These are phyloP conservation scores for Aegotheles bennettii DNA, from an alignment of 2,113 vertebrate genomes.

Conservation along the genomic window DNA sequence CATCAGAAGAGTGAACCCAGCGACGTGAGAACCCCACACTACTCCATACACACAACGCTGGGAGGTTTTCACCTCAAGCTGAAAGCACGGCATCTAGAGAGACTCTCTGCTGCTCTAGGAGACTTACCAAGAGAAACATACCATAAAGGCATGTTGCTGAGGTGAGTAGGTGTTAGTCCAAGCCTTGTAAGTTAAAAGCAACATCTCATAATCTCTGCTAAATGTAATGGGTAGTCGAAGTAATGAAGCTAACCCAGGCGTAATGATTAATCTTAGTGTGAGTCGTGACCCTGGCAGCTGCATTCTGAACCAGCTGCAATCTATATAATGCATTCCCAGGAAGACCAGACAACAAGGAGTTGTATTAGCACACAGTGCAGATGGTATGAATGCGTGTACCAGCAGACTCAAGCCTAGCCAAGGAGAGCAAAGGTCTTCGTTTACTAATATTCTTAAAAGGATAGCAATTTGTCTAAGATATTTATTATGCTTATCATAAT, in stretches of 20 bases:
- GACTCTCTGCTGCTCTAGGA: slow-evolving; percentile 37
- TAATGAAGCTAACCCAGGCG: slow-evolving; percentile 72
- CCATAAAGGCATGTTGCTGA: slow-evolving; percentile 34
- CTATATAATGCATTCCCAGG: slow-evolving; percentile 75
- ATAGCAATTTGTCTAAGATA: slow-evolving; percentile 42
- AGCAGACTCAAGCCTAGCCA: slow-evolving; percentile 28
- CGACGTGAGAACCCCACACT: not conserved
- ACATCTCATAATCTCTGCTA: slow-evolving; percentile 74
- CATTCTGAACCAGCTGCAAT: slow-evolving; percentile 75
- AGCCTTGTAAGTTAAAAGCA: slow-evolving; percentile 74
- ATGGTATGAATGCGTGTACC: slow-evolving; percentile 51
- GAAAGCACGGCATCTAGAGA: slow-evolving; percentile 21
- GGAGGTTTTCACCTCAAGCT: slow-evolving; percentile 7
- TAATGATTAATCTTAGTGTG: slow-evolving; percentile 76
- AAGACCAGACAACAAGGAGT: slow-evolving; percentile 70
- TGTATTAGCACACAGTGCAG: slow-evolving; percentile 62
- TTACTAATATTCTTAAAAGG: slow-evolving; percentile 69
- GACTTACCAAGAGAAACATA: slow-evolving; percentile 45
- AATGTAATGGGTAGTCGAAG: slow-evolving; percentile 72
- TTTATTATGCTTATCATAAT: slow-evolving; percentile 62
- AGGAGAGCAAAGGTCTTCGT: slow-evolving; percentile 60
- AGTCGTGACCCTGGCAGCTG: slow-evolving; percentile 73
- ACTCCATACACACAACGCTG: not conserved
- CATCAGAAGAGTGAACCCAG: not conserved
- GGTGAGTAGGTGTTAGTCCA: slow-evolving; percentile 67